A percentile compares a stretch with the other conserved stretches of the same genome.
These are phyloP conservation scores for Drosophila mercatorum DNA, from an alignment of 2,888 invertebrate species.

Conservation along the genomic window DNA sequence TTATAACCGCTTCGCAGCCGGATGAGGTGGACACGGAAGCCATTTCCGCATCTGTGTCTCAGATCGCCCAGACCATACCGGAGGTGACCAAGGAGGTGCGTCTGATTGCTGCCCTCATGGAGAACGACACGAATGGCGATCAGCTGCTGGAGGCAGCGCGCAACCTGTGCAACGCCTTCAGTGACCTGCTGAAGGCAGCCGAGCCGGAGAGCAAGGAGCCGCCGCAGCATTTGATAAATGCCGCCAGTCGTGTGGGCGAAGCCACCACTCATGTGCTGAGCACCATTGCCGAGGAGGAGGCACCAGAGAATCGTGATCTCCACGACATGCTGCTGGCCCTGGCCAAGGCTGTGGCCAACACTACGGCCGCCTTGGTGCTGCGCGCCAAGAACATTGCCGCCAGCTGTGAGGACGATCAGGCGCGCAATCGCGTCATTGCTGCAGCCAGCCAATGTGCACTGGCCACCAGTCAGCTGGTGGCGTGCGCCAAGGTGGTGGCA, in stretches of 20 bases:
- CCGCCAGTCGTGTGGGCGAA: conserved; percentile 98
- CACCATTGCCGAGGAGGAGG: conserved; percentile 96
- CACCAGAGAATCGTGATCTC: conserved; percentile 92
- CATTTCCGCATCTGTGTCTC: conserved; percentile 98
- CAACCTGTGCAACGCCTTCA: conserved; percentile 96
- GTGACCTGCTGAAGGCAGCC: conserved; percentile 96
- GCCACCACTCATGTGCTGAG: conserved; percentile 97
- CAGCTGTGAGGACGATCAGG: conserved; percentile 89
- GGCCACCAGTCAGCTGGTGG: conserved; percentile 98
- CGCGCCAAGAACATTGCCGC: conserved; percentile 98
- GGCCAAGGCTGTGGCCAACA: conserved; percentile 99
- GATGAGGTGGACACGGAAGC: conserved; percentile 98
- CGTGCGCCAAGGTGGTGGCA: conserved; percentile 97
- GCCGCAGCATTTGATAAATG: conserved; percentile 95
- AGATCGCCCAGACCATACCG: conserved; percentile 97
- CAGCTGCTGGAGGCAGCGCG: conserved; percentile 96
- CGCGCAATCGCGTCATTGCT: conserved; percentile 90
- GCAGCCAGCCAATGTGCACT: conserved; percentile 98
- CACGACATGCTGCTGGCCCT: conserved; percentile 96
- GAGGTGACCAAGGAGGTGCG: conserved; percentile 94
- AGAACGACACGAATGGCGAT: conserved; percentile 93
- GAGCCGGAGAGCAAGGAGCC: conserved; percentile 98
- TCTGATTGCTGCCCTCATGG: conserved; percentile 97
- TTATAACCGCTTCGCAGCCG: conserved; percentile 94
- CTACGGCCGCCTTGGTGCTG: conserved; percentile 97